Base-by-base conservation (phyloP, 2,797 vertebrate genomes). In the Sebastolobus alascanus region DNA sequence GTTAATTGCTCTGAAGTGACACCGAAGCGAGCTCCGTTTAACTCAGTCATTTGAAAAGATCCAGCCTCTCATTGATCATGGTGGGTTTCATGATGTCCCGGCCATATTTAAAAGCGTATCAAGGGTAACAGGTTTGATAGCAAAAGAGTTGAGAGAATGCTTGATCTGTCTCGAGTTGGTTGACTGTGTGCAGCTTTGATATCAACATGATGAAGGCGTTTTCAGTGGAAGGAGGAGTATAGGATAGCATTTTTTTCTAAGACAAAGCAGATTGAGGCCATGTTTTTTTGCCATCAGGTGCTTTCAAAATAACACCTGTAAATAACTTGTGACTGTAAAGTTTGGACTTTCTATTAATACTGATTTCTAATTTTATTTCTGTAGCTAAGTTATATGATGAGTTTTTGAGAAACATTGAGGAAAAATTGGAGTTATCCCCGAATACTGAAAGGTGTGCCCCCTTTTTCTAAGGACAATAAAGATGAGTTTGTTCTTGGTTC, bases 1-100 rank as follows among this genome's bases (percentile, higher is more conserved):
- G 38, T 63, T 79, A 58, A 82, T 84, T 83, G 35, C 54, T 8
- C n/a, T 79, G 69, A 76, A 78, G 83, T 68, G 11, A 75, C 73
- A 27, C 46, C 1, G 25, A 61, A 5, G 58, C 27, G 25, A 16
- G 20, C 20, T 38, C 0, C 1, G 7, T 37, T 69, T 55, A 55
- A 64, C 52, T 37, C 50, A 5, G 74, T 67, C 50, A 61, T 81
- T 76, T 65, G 50, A 78, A 66, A 55, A 54, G 43, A 73, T 66
- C 58, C 68, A 1, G 43, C 13, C 56, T 56, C 8, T 71, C 20
- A 38, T 54, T 69, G 56, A 79, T 75, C 27, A 18, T 2, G 14
- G 33, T 4, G 56, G 25, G 38, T 69, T 74, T 77, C 31, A 29
- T 27, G 72, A 75, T 33, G 55, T 40, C 29, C 65, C 27, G 58